Conservation (phyloP, 2,113 vertebrate species). For the Esox niger region DNA sequence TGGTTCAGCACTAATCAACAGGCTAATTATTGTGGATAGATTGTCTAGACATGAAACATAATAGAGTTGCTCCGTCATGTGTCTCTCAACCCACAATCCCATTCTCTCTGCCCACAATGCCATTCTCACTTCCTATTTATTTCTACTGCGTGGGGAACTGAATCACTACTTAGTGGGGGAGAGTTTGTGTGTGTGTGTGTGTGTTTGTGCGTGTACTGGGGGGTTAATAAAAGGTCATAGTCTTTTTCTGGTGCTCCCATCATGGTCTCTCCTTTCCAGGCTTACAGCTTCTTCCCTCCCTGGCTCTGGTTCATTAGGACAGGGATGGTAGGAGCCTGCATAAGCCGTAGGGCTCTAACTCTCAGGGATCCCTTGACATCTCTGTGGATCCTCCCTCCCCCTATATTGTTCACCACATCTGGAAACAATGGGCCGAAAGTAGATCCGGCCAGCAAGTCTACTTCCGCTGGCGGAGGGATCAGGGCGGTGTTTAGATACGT, state of each 20-base stretch:
- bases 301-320: slow-evolving; percentile 1
- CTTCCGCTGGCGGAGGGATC: slow-evolving; percentile 57
- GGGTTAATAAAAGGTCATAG: neutral
- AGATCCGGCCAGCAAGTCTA: slow-evolving; percentile 66
- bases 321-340: neutral
- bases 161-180: neutral
- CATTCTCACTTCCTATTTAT: neutral
- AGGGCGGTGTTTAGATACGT: slow-evolving; percentile 53
- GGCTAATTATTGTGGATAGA: slow-evolving; percentile 19
- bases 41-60: slow-evolving; percentile 28
- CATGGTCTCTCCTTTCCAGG: neutral
- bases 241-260: neutral
- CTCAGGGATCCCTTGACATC: neutral
- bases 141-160: neutral
- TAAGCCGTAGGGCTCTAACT: no score
- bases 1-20: slow-evolving; percentile 5
- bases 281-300: neutral
- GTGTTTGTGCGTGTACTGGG: neutral
- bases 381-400: neutral
- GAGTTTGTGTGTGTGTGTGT: neutral
- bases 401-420: slow-evolving; percentile 60
- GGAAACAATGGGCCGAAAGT: slow-evolving; percentile 68
- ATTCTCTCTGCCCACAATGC: neutral
- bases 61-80: slow-evolving; percentile 18
- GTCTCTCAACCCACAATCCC: slow-evolving; percentile 1